Percentiles rank a stretch among this genome's conserved stretches.
Conservation (phyloP, 2,888 invertebrate species). For the Troides aeacus region DNA sequence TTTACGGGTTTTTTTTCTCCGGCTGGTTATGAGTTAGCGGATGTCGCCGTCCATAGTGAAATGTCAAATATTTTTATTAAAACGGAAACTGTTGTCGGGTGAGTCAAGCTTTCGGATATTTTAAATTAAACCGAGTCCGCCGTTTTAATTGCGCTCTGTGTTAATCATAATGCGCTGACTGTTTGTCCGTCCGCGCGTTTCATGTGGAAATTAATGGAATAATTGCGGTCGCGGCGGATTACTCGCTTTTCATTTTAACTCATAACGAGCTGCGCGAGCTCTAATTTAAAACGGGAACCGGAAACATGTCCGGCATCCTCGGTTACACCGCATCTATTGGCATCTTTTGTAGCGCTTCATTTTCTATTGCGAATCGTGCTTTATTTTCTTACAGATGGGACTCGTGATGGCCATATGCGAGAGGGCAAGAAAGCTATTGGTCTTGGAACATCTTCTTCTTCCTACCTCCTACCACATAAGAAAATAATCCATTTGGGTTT, state of each 20-base stretch:
- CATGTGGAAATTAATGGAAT: conserved; percentile 21
- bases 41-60: conserved; percentile 17
- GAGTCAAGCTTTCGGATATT: conserved; percentile 31
- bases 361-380: too few species aligned
- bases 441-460: too few species aligned
- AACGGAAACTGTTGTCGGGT: conserved; percentile 28
- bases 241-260: conserved; percentile 15
- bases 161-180: conserved; percentile 25
- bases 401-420: too few species aligned
- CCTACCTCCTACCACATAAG: too few species aligned
- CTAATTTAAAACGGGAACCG: conserved; percentile 19
- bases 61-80: conserved; percentile 20
- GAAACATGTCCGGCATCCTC: conserved; percentile 7
- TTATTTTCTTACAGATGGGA: too few species aligned
- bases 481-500: too few species aligned
- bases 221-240: conserved; percentile 22
- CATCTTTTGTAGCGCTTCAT: too few species aligned
- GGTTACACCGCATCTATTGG: too few species aligned
- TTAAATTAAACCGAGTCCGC: conserved; percentile 24
- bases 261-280: conserved; percentile 6
- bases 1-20: background rate
- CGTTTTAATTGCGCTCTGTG: conserved; percentile 26
- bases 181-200: conserved; percentile 19
- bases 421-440: too few species aligned
- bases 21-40: background rate